Base-by-base conservation (phyloP, 2,888 invertebrate genomes). In the Cyclophora punctaria region DNA sequence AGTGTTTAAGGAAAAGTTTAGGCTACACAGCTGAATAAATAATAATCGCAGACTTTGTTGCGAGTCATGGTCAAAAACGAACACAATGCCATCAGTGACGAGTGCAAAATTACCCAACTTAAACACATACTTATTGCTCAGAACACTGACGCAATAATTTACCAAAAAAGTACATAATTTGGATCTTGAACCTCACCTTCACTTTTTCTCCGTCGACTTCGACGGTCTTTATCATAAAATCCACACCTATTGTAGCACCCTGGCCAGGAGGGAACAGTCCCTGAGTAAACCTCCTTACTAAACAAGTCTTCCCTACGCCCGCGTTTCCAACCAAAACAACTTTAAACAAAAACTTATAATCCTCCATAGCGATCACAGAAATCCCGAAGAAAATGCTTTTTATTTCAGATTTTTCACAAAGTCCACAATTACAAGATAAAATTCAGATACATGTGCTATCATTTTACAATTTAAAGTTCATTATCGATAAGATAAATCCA, bases 191-290 rank as follows among this genome's bases (percentile, higher is more conserved):
- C 63, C 73, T 81, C 89, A 96, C 95, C 92, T 97, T 97, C 67
- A 97, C 95, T 93, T 96, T 96, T 84, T 96, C 96, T 73, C 96
- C 96, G 70, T 96, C 98, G 51, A 99, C 96, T 90, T 98, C 98
- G 5, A 99, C 97, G 49, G 98, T 98, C 90, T 99, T 99, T 57
- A 99, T 98, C 98, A 99, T 98, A 81, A 99, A 99, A 90, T 99
- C 99, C 35, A 99, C 98, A 51, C 98, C 98, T 70, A 99, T 99
- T 3, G 98, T 99, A 51, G 98, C 98, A 63, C 98, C 98, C 89
- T 99, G 98, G 7, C 98, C 98, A 40, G 98, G 98, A 48, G 98
- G 98, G 87, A 99, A 99, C 47, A 98, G 88, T 2, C 98, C 98
- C 91, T 99, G 98, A 43, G 98, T 99, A 80, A 99, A 99, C 69